phyloP scores from a whole-genome alignment of 2,113 vertebrate genomes.

The Tragulus kanchil region DNA sequence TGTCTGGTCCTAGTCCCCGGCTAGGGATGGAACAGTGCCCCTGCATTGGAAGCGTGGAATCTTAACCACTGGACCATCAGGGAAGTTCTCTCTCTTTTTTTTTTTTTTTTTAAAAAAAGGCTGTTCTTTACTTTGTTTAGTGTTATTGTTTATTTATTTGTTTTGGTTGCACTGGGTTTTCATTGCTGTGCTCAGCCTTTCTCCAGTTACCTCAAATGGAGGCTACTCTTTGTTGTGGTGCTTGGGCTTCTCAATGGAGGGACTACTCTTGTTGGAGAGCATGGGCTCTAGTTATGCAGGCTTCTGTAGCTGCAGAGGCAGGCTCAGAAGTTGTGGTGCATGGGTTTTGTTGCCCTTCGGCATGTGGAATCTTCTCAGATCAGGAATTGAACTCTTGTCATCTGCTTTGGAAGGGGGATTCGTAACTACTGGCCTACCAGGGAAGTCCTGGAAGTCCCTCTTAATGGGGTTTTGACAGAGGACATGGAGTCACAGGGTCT shows the following conservation, averaged over 20 bases:
- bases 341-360: not conserved
- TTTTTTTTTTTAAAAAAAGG: not conserved
- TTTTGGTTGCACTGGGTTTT: not conserved
- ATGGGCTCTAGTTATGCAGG: not conserved
- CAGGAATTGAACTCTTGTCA: not conserved
- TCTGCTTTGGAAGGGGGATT: not conserved
- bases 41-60: not conserved
- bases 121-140: not conserved
- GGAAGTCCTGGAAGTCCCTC: not conserved
- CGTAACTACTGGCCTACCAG: not conserved
- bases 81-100: not conserved
- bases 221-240: not conserved
- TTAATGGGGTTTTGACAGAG: not conserved
- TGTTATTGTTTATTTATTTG: not conserved
- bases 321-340: not conserved
- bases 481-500: not conserved
- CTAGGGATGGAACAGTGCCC: not conserved
- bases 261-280: not conserved
- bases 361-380: not conserved
- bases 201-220: fast-evolving
- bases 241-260: not conserved
- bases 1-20: not conserved
- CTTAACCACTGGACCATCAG: not conserved
- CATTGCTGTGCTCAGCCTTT: not conserved
- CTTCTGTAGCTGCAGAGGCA: not conserved